Base-by-base conservation (phyloP, 2,797 vertebrate genomes). In the Rhinella marina region DNA sequence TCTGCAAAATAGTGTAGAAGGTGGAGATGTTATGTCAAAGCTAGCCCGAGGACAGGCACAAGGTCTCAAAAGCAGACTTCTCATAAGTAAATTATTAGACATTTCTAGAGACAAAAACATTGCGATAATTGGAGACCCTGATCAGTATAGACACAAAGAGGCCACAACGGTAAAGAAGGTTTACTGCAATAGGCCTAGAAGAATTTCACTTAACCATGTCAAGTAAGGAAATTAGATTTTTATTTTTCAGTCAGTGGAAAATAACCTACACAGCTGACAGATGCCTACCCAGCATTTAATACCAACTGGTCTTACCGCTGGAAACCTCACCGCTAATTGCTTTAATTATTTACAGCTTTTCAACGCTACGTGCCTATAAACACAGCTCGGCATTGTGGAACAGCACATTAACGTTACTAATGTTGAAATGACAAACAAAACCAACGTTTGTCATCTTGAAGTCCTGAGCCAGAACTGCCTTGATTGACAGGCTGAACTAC, bases 291-390 rank as follows among this genome's bases (percentile, higher is more conserved):
- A 32, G 48, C 72, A 82, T 89, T 89, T 86, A 89, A 77, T 82
- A 86, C 88, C 88, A 88, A 88, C 66, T 59, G 78, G 78, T 81
- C 77, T 81, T 76, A 85, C 77, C 78, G 64, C 84, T 89, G 84
- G 88, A 82, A 89, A 86, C 62, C 84, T 86, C 79, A 77, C 54
- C 61, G 27, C 84, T 86, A 86, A 86, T 89, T 89, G 88, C 84
- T 70, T 86, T 86, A 89, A 89, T 89, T 89, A 89, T 89, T 89
- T 82, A 86, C 78, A 89, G 84, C 79, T 86, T 77, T 86, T 81
- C 79, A 77, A 86, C 59, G 73, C 84, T 86, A 48, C 59, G 52
- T 82, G 68, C 88, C 50, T 75, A 56, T 80, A 86, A 88, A 86
- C 78, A 88, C 48, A 75, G 66, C 48, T 73, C 84, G 50, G 81